These are phyloP conservation scores for Hemaris fuciformis DNA, from an alignment of 2,888 invertebrate species.

Conservation along the genomic window DNA sequence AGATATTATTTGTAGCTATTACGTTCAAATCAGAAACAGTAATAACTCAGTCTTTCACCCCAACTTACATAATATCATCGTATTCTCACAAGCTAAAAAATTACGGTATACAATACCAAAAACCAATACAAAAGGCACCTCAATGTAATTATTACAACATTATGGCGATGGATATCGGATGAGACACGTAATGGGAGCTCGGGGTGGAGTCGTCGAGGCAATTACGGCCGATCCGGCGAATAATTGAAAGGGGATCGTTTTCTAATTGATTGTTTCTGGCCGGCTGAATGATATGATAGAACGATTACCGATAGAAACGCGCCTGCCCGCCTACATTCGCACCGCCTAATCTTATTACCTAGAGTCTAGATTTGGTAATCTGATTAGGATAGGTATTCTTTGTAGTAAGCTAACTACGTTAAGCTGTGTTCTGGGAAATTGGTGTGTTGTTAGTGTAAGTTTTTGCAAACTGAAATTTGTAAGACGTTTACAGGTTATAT, in stretches of 20 bases:
- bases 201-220: conserved; percentile 53
- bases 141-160: conserved; percentile 20
- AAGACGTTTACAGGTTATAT: no score
- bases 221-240: conserved; percentile 64
- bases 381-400: not conserved
- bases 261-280: conserved; percentile 77
- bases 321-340: not conserved
- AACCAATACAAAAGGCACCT: conserved; percentile 13
- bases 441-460: no score
- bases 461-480: no score
- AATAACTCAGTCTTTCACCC: not conserved
- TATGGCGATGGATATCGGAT: conserved; percentile 24
- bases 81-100: not conserved
- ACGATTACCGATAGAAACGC: conserved; percentile 47
- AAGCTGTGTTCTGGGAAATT: no score
- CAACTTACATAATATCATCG: not conserved
- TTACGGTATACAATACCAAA: not conserved
- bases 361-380: not conserved
- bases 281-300: conserved; percentile 70
- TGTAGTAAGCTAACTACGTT: no score
- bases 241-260: conserved; percentile 75
- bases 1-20: no score
- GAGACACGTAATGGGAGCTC: conserved; percentile 34
- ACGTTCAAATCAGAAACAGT: no score
- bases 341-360: not conserved